phyloP scores from a whole-genome alignment of 2,113 vertebrate species.

The Xyliphius kryptos region DNA sequence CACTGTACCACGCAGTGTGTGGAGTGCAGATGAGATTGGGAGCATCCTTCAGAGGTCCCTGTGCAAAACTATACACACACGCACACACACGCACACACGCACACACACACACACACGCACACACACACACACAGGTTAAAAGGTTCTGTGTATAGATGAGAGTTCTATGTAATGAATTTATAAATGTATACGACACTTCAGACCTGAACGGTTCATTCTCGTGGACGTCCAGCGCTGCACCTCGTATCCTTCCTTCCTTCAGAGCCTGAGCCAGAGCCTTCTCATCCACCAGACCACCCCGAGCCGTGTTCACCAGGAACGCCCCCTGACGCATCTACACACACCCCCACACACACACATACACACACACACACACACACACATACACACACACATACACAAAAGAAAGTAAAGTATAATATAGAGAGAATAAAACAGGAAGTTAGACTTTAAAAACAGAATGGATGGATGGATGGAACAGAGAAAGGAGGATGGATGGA shows the following conservation, averaged over 20 bases:
- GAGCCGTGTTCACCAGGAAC: conserved; percentile 90
- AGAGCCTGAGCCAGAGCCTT: conserved; percentile 93
- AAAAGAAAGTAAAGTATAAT: too few species aligned
- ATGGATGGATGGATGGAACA: too few species aligned
- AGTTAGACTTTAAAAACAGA: too few species aligned
- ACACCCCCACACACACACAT: conserved; percentile 27
- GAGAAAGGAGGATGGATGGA: too few species aligned
- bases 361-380: conserved; percentile 27
- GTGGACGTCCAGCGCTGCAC: conserved; percentile 91
- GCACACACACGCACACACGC: conserved; percentile 20
- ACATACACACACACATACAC: too few species aligned
- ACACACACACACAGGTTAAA: too few species aligned
- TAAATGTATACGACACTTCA: conserved; percentile 19
- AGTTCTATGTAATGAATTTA: too few species aligned
- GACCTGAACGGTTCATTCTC: conserved; percentile 93
- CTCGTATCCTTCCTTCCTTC: conserved; percentile 96
- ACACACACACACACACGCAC: conserved; percentile 24
- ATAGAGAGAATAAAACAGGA: too few species aligned
- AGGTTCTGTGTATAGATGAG: too few species aligned
- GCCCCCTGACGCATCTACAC: conserved; percentile 94
- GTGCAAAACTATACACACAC: conserved; percentile 74
- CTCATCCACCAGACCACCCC: conserved; percentile 96
- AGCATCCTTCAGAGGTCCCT: conserved; percentile 89
- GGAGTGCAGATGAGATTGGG: conserved; percentile 96
- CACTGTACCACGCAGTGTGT: conserved; percentile 96